Percentiles rank a stretch among this genome's conserved stretches.
phyloP scores from a whole-genome alignment of 1,140 invertebrate species.

The Papilio glaucus region DNA sequence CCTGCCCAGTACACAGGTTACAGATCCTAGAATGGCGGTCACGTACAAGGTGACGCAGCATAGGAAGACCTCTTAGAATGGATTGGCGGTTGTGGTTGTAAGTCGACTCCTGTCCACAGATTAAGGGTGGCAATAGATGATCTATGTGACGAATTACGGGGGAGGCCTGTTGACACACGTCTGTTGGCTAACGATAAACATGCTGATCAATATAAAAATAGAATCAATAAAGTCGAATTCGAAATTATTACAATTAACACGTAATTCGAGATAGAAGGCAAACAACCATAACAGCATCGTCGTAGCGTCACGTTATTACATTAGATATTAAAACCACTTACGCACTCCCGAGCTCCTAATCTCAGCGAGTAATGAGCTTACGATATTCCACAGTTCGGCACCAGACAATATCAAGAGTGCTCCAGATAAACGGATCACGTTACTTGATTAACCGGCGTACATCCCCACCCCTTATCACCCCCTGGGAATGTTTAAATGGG shows the following conservation, averaged over 20 bases:
- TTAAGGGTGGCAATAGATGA: no score
- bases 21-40: no score
- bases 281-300: neutral
- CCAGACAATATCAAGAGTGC: conserved; percentile 75
- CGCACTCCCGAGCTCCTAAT: conserved; percentile 55
- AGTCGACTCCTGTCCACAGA: no score
- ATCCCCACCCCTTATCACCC: conserved; percentile 78
- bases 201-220: no score
- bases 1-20: no score
- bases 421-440: conserved; percentile 82
- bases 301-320: neutral
- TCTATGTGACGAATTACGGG: no score
- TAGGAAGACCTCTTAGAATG: no score
- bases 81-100: no score
- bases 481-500: conserved; percentile 80
- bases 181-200: no score
- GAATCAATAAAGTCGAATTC: no score
- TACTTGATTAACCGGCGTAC: conserved; percentile 81
- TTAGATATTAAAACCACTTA: conserved; percentile 41
- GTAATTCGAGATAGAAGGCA: neutral
- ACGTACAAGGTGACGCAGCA: no score
- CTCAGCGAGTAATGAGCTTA: conserved; percentile 65
- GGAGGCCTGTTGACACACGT: no score
- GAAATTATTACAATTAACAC: neutral
- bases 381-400: conserved; percentile 74